Base-by-base conservation (phyloP, 2,797 vertebrate genomes). In the Crenuchus spilurus region DNA sequence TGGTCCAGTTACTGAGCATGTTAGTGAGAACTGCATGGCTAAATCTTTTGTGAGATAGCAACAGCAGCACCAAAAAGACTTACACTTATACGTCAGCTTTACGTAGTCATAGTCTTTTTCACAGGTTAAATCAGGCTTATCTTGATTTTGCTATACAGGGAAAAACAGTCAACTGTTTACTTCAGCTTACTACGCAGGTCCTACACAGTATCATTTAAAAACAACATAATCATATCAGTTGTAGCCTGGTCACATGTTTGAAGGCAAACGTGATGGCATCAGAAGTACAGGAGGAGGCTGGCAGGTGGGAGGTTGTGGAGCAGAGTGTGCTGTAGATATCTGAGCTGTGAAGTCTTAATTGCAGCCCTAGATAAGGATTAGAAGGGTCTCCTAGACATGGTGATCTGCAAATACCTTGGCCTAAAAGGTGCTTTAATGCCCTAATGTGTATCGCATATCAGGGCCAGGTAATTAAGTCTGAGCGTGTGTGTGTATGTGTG, bases 341-440 rank as follows among this genome's bases (percentile, higher is more conserved):
- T 86, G 84, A 80, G 82, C 89, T 91, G 88, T 91, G 90, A 92
- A 90, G 90, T 93, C 90, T 92, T 93, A 93, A 94, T 92, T 93
- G 89, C 88, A 87, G 88, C 90, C 88, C 90, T 88, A 88, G 90
- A 93, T 93, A 92, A 94, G 89, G 90, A 90, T 90, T 91, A 92
- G 88, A 90, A 84, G 81, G 86, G 78, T 72, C 86, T 86, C 75
- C 84, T 88, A 89, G 91, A 90, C 90, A 88, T 88, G 87, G 87
- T 83, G 88, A 90, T 91, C 91, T 92, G 90, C 90, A 92, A 89
- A 91, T 89, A 91, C 88, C 88, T 90, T 85, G 80, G 85, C 52
- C 67, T 83, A 30, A 79, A 81, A 77, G 66, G 58, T 75, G 37
- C 33, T 76, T 78, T 77, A 74, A 79, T 76, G 78, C 44, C 46